phyloP scores from a whole-genome alignment of 2,113 vertebrate genomes.

The Pygoscelis antarcticus region DNA sequence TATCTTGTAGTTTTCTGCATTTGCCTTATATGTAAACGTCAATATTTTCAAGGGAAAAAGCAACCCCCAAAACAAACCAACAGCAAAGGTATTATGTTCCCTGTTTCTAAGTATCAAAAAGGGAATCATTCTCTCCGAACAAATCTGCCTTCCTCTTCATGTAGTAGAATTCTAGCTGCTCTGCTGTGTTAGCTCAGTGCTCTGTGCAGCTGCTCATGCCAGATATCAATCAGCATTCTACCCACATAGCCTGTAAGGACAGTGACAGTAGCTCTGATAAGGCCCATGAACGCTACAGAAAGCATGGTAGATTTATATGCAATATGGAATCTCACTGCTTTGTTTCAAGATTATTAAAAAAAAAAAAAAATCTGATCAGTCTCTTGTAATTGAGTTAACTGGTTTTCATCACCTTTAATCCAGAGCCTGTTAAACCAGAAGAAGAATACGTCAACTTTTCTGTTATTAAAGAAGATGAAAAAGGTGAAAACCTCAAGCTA shows the following conservation, averaged over 20 bases:
- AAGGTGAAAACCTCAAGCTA: constrained; percentile 22
- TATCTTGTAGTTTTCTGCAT: background rate
- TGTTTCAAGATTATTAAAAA: background rate
- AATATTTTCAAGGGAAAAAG: background rate
- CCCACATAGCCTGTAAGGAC: background rate
- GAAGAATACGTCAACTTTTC: constrained; percentile 43
- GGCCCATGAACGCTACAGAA: background rate
- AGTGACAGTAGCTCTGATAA: background rate
- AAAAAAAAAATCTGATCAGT: background rate
- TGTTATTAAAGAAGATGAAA: background rate
- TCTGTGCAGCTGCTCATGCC: background rate
- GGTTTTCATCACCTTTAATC: background rate
- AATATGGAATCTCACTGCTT: background rate
- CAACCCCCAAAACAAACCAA: background rate
- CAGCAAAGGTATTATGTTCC: background rate
- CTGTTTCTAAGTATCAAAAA: background rate
- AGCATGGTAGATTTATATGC: background rate
- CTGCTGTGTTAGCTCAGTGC: background rate
- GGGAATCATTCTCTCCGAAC: background rate
- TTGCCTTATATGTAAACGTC: background rate
- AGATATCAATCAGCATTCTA: background rate
- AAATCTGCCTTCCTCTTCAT: background rate
- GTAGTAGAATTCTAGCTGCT: background rate
- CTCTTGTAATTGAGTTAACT: background rate
- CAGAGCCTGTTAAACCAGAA: constrained; percentile 10